Conservation (phyloP, 2,797 vertebrate species). For the Neosilurus mollespiculum region DNA sequence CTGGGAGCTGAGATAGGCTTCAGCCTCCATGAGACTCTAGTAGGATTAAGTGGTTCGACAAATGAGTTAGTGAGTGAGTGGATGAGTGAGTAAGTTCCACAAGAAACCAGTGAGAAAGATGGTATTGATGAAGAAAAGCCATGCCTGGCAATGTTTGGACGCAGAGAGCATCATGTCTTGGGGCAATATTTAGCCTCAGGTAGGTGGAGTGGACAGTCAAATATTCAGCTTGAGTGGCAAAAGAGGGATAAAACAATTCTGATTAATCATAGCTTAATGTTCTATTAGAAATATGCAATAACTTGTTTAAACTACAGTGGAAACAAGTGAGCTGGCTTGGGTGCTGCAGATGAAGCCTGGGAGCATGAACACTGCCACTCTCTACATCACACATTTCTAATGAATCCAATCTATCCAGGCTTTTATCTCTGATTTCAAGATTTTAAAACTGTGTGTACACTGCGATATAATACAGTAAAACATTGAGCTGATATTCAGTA, state of each 20-base stretch:
- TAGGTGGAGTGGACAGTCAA: background rate
- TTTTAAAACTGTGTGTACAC: background rate
- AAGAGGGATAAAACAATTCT: background rate
- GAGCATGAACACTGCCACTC: background rate
- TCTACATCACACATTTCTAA: background rate
- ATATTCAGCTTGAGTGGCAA: background rate
- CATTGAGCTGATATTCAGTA: background rate
- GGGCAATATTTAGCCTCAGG: background rate
- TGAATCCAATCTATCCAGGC: background rate
- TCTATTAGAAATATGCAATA: background rate
- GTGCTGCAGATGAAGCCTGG: background rate
- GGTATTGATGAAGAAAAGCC: background rate
- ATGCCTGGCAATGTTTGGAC: background rate
- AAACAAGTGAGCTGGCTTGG: background rate
- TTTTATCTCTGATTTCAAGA: background rate
- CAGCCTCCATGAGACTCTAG: too few relatives aligned
- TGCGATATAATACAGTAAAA: background rate
- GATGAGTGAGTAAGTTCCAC: too few relatives aligned
- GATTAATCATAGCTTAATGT: background rate
- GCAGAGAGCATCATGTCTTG: background rate
- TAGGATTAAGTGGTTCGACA: too few relatives aligned
- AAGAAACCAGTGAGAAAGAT: background rate
- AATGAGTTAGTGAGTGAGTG: too few relatives aligned
- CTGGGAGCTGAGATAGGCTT: too few relatives aligned
- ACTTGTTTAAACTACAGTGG: background rate